A percentile compares a stretch with the other conserved stretches of the same genome.
These are phyloP conservation scores for Diarsia mendica DNA, from an alignment of 2,888 invertebrate genomes.

Conservation along the genomic window DNA sequence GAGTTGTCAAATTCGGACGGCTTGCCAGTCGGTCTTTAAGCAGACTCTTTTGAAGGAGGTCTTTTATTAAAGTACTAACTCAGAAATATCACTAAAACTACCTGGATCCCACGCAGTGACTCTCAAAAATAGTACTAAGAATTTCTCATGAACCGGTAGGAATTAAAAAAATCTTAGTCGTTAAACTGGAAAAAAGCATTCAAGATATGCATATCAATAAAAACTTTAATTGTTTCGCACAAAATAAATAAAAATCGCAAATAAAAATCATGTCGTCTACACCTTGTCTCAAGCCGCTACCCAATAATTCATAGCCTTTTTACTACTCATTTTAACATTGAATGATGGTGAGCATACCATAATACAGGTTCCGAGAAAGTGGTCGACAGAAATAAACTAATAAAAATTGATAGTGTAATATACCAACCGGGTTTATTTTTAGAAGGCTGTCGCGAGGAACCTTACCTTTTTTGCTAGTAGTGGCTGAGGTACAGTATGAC, in stretches of 20 bases:
- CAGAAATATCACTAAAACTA: background rate
- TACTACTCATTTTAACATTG: slow-evolving; percentile 55
- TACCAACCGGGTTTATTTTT: slow-evolving; percentile 48
- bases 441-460: slow-evolving; percentile 16
- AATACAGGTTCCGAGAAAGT: slow-evolving; percentile 58
- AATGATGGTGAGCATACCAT: slow-evolving; percentile 49
- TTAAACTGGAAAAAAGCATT: background rate
- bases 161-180: background rate
- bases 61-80: background rate
- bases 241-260: slow-evolving; percentile 13
- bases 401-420: slow-evolving; percentile 53
- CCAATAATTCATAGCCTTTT: slow-evolving; percentile 60
- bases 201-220: background rate
- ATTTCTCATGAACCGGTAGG: background rate
- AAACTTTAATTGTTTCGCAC: background rate
- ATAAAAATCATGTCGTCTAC: slow-evolving; percentile 40
- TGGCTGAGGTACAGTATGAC: background rate
- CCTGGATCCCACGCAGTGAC: too few species aligned
- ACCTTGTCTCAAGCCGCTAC: slow-evolving; percentile 16
- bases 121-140: background rate
- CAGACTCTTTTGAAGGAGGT: background rate
- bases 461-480: slow-evolving; percentile 27
- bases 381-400: slow-evolving; percentile 45
- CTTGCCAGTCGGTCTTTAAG: background rate
- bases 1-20: background rate